These are phyloP conservation scores for Chrysaora quinquecirrha DNA, from an alignment of 30 jellyfish, hydroid and myxozoan species.

Conservation along the genomic window DNA sequence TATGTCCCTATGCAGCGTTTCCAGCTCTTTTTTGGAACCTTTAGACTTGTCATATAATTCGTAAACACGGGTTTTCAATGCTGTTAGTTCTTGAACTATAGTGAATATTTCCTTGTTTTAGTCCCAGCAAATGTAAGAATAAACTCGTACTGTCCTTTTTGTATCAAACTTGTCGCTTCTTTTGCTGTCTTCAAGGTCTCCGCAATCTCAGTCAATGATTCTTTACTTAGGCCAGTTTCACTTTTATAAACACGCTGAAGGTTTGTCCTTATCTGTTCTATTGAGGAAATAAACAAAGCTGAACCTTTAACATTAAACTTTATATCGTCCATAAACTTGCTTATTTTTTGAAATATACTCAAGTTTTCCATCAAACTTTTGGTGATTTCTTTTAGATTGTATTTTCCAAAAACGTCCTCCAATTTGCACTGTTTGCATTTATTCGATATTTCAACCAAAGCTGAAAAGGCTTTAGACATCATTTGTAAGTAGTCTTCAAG, in stretches of 20 bases:
- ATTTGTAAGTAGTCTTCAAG: constrained; percentile 57
- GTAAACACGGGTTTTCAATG: constrained; percentile 3
- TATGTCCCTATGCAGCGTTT: background rate
- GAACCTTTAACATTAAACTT: constrained; percentile 53
- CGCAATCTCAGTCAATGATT: constrained; percentile 44
- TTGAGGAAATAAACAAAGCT: constrained; percentile 43
- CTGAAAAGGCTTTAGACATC: constrained; percentile 42
- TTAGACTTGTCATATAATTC: constrained; percentile 44
- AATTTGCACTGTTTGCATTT: constrained; percentile 77
- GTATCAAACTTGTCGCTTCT: constrained; percentile 36
- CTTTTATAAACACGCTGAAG: constrained; percentile 70
- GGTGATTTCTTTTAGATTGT: constrained; percentile 52
- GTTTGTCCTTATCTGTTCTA: constrained; percentile 77
- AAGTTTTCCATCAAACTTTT: constrained; percentile 57
- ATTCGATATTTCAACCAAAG: constrained; percentile 39
- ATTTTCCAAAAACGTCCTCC: constrained; percentile 81
- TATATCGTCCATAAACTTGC: constrained; percentile 8
- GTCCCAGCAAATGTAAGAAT: constrained; percentile 49
- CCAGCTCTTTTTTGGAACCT: constrained; percentile 29
- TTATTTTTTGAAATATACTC: constrained; percentile 54
- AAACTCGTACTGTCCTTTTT: constrained; percentile 26
- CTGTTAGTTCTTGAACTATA: constrained; percentile 19
- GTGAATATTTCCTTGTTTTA: constrained; percentile 22
- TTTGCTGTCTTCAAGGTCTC: constrained; percentile 43
- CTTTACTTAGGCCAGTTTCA: constrained; percentile 40